phyloP scores from a whole-genome alignment of 1,140 invertebrate species.

The Orussus abietinus region DNA sequence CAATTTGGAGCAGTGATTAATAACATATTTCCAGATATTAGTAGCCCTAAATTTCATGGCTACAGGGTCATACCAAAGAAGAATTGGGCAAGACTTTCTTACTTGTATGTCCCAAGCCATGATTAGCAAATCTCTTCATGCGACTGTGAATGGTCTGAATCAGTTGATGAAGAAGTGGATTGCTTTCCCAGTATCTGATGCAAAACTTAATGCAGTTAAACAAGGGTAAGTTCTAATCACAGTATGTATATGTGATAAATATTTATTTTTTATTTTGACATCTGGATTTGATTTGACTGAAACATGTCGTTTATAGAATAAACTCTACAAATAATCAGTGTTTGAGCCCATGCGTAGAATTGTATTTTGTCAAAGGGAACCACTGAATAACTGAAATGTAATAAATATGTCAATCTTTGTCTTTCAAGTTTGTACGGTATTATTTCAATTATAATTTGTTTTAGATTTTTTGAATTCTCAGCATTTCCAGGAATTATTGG shows the following conservation, averaged over 20 bases:
- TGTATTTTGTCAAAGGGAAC: not conserved
- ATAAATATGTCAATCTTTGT: not conserved
- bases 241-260: no score
- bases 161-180: not conserved
- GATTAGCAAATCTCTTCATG: not conserved
- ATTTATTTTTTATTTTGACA: no score
- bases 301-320: no score
- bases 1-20: no score
- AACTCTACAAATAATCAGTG: not conserved
- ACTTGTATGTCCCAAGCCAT: constrained; percentile 6
- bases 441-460: no score
- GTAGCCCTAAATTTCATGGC: constrained; percentile 3
- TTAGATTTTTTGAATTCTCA: constrained; percentile 24
- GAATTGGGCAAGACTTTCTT: constrained; percentile 4
- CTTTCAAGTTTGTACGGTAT: no score
- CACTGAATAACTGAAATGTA: not conserved
- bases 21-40: constrained; percentile 6
- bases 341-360: not conserved
- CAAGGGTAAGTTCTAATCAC: not conserved
- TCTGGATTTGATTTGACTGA: constrained; percentile 1
- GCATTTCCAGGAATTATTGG: constrained; percentile 28
- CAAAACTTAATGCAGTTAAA: not conserved
- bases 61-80: constrained; percentile 7
- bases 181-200: not conserved
- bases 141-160: not conserved